Evolutionary conservation across 2,888 invertebrate genomes (phyloP), one percentile per base, ranked within the genome.

Genomic region (Drosophila colorata): DNA sequence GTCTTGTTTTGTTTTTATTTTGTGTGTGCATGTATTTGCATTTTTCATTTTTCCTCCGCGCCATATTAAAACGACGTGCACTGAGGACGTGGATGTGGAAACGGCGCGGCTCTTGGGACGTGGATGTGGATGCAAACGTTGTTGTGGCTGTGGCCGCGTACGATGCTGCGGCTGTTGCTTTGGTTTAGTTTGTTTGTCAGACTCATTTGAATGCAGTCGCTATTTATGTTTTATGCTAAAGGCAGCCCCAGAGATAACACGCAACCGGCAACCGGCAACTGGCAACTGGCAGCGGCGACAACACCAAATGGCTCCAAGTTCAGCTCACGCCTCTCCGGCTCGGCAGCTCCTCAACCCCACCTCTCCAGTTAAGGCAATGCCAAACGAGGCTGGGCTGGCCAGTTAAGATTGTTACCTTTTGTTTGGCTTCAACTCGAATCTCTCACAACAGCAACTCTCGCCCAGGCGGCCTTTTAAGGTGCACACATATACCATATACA

Each of bases 181-280:
- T 73, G 73, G 60, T 76, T 75, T 71, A 71, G 76, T 87, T 82
- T 85, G 88, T 89, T 89, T 85, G 83, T 82, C 69, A 67, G 80
- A 79, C 85, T 89, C 89, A 85, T 85, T 85, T 85, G 88, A 85
- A 89, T 89, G 89, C 83, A 87, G 86, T 86, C 74, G 86, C 80
- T 89, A 88, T 88, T 87, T 84, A 84, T 87, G 83, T 81, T 87
- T 84, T 84, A 87, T 84, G 83, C 87, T 84, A 87, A 87, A 87
- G 83, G 81, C 75, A 59, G 61, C 44, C 70, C 64, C 57, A 38
- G 47, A 84, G 81, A 81, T 82, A 82, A 84, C 81, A 81, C 69
- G 74, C 77, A 81, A 79, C 69, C 51, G 49, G 61, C 60, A 47
- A 53, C 44, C n/a, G 46, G 61, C 53, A 38, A 53, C 37, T 35